phyloP scores from a whole-genome alignment of 2,888 invertebrate genomes.

The Caradrina kadenii region DNA sequence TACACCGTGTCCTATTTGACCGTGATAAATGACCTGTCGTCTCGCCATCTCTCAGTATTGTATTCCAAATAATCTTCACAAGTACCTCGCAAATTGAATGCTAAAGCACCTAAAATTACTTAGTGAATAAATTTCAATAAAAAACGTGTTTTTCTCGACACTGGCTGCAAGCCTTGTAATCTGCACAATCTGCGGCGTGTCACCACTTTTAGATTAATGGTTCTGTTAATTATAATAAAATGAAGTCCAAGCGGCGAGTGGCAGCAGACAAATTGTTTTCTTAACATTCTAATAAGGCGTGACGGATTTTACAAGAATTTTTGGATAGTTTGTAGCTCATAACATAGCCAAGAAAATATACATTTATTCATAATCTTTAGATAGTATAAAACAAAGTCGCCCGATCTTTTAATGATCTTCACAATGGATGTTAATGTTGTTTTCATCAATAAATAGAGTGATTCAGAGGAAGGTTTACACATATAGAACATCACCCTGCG shows the following conservation, averaged over 20 bases:
- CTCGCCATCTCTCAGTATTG: conserved; percentile 5
- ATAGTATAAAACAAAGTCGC: too few species aligned
- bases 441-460: too few species aligned
- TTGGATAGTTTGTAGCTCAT: conserved; percentile 3
- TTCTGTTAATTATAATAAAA: conserved; percentile 55
- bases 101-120: conserved; percentile 35
- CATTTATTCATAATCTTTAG: too few species aligned
- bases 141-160: conserved; percentile 28
- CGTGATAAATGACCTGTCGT: conserved; percentile 26
- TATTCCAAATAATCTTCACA: conserved; percentile 25
- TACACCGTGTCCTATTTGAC: conserved; percentile 2
- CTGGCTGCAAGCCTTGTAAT: conserved; percentile 35
- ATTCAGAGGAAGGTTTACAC: too few species aligned
- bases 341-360: too few species aligned
- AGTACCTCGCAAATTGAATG: conserved; percentile 24
- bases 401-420: too few species aligned
- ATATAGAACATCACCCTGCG: too few species aligned
- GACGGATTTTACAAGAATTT: conserved; percentile 17
- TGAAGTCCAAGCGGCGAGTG: conserved; percentile 46
- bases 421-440: too few species aligned
- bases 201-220: conserved; percentile 59
- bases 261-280: conserved; percentile 54
- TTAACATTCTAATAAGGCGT: conserved; percentile 43
- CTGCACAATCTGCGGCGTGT: conserved; percentile 49
- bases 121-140: conserved; percentile 45